A percentile compares a stretch with the other conserved stretches of the same genome.
Conservation (phyloP, 2,888 invertebrate species). For the Galerucella calmariensis region DNA sequence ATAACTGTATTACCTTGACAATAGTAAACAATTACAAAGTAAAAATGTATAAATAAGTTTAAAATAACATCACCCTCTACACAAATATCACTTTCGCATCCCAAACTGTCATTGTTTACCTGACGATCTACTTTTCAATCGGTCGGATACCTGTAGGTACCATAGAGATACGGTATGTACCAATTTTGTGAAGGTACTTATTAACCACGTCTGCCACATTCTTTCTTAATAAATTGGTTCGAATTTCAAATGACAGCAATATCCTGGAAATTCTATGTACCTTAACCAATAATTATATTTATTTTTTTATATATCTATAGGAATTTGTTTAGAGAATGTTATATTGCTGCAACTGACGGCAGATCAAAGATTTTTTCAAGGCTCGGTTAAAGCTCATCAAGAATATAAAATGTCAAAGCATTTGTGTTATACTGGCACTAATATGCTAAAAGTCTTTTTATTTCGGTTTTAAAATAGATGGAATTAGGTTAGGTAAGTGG, state of each 20-base stretch:
- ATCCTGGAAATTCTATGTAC: not conserved
- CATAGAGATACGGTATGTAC: slow-evolving; percentile 19
- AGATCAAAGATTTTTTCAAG: slow-evolving; percentile 25
- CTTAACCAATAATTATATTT: not conserved
- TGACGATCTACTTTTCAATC: slow-evolving; percentile 15
- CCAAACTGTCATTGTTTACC: slow-evolving; percentile 26
- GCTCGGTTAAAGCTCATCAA: slow-evolving; percentile 14
- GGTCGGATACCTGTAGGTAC: slow-evolving; percentile 17
- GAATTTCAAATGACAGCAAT: slow-evolving; percentile 7
- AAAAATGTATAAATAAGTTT: not conserved
- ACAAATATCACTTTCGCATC: not conserved
- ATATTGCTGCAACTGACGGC: not conserved
- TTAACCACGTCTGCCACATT: slow-evolving; percentile 23
- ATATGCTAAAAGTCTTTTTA: slow-evolving; percentile 15
- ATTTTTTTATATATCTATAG: not conserved
- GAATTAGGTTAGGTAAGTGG: slow-evolving; percentile 27
- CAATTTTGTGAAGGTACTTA: slow-evolving; percentile 30
- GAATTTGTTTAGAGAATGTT: not conserved
- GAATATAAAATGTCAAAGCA: slow-evolving; percentile 26
- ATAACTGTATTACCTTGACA: not conserved
- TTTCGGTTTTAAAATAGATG: slow-evolving; percentile 25
- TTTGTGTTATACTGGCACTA: slow-evolving; percentile 19
- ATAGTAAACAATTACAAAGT: not conserved
- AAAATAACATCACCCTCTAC: not conserved
- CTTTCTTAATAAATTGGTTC: slow-evolving; percentile 23